These are phyloP conservation scores for Neogale vison DNA, from an alignment of 2,113 vertebrate genomes.

Conservation along the genomic window DNA sequence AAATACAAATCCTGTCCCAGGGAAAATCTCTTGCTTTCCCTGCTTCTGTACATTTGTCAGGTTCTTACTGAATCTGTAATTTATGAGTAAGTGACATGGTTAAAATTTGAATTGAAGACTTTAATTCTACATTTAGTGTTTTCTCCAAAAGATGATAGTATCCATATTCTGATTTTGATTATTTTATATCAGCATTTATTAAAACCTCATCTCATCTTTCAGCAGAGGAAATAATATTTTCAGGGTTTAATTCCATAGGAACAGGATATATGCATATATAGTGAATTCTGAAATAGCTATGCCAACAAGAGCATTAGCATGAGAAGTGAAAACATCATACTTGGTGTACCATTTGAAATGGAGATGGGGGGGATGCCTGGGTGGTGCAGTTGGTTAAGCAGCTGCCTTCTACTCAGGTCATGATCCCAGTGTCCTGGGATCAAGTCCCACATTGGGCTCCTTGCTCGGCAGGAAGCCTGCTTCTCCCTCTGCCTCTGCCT, in stretches of 20 bases:
- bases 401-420: no score
- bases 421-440: no score
- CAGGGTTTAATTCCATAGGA: not conserved
- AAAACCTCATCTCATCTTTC: not conserved
- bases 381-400: no score
- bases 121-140: not conserved
- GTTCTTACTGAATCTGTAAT: not conserved
- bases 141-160: not conserved
- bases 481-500: no score
- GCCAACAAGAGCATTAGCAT: not conserved
- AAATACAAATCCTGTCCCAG: not conserved
- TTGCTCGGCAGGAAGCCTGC: no score
- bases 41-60: not conserved
- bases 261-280: not conserved
- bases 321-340: not conserved
- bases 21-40: not conserved
- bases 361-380: not conserved
- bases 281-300: not conserved
- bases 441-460: no score
- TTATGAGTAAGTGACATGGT: not conserved
- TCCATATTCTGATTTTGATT: not conserved
- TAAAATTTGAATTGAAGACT: constrained; percentile 4
- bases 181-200: constrained; percentile 4
- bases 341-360: not conserved
- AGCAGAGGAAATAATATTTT: not conserved